Conservation (phyloP, 2,888 invertebrate species). For the Hybos culiciformis region DNA sequence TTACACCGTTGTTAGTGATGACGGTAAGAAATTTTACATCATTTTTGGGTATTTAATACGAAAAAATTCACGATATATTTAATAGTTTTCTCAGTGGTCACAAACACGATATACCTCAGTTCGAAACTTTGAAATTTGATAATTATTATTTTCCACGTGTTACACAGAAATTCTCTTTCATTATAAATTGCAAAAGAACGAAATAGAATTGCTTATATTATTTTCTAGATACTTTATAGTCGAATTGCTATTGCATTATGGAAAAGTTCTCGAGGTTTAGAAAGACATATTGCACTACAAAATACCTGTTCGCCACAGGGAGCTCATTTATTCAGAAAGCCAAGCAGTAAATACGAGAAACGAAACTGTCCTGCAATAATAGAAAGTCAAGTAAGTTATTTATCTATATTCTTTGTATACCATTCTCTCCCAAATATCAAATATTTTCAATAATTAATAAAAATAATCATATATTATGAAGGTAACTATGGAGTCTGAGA, state of each 20-base stretch:
- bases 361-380: slow-evolving; percentile 32
- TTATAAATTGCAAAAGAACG: neutral
- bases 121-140: too few relatives aligned
- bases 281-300: slow-evolving; percentile 37
- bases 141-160: too few relatives aligned
- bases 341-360: slow-evolving; percentile 37
- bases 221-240: slow-evolving; percentile 57
- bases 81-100: too few relatives aligned
- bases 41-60: neutral
- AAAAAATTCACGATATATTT: too few relatives aligned
- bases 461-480: too few relatives aligned
- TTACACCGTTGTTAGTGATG: slow-evolving; percentile 68
- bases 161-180: too few relatives aligned
- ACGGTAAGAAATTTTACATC: slow-evolving; percentile 49
- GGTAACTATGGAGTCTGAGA: slow-evolving; percentile 35
- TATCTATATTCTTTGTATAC: neutral
- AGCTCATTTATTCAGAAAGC: slow-evolving; percentile 31
- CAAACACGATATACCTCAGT: too few relatives aligned
- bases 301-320: slow-evolving; percentile 25
- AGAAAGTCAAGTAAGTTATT: slow-evolving; percentile 33
- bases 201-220: slow-evolving; percentile 5
- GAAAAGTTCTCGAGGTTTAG: slow-evolving; percentile 57
- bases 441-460: too few relatives aligned
- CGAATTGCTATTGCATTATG: slow-evolving; percentile 73
- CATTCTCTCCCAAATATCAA: neutral